Percentiles rank a stretch among this genome's conserved stretches.
Evolutionary conservation across 2,113 vertebrate genomes (phyloP).

Genomic region (Cyanoramphus novaezelandiae): DNA sequence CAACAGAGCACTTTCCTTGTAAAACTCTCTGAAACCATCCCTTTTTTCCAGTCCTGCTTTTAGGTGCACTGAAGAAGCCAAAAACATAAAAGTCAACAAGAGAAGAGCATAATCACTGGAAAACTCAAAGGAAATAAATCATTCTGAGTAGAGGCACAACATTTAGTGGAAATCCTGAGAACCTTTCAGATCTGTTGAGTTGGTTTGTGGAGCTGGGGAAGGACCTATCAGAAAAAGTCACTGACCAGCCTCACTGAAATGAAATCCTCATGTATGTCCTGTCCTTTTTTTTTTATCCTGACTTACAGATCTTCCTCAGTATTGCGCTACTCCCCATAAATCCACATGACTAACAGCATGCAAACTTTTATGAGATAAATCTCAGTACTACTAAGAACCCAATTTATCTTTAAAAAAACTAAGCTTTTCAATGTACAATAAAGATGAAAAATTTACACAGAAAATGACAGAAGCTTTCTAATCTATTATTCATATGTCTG

Average conservation of each 20-base stretch:
- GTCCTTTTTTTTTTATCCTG: neutral
- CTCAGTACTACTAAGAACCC: neutral
- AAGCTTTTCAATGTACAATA: neutral
- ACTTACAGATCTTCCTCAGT: neutral
- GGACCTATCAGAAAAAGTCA: neutral
- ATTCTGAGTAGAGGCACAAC: conserved; percentile 21
- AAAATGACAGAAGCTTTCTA: neutral
- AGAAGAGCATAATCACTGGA: conserved; percentile 32
- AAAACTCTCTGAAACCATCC: conserved; percentile 48
- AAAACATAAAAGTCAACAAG: conserved; percentile 61
- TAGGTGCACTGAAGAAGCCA: conserved; percentile 49
- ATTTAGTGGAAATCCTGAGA: conserved; percentile 27
- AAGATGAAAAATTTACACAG: neutral
- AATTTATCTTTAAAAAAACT: neutral
- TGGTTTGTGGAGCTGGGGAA: neutral
- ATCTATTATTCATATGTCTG: neutral
- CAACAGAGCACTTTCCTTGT: conserved; percentile 51
- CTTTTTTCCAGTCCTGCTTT: conserved; percentile 35
- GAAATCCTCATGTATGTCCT: neutral
- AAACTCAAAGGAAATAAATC: conserved; percentile 51
- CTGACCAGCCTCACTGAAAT: neutral
- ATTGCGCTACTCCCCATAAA: neutral
- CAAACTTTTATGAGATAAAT: neutral
- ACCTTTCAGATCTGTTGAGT: neutral
- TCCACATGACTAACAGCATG: neutral